Evolutionary conservation across 2,797 vertebrate genomes (phyloP).

Genomic region (Eulemur rubriventer): DNA sequence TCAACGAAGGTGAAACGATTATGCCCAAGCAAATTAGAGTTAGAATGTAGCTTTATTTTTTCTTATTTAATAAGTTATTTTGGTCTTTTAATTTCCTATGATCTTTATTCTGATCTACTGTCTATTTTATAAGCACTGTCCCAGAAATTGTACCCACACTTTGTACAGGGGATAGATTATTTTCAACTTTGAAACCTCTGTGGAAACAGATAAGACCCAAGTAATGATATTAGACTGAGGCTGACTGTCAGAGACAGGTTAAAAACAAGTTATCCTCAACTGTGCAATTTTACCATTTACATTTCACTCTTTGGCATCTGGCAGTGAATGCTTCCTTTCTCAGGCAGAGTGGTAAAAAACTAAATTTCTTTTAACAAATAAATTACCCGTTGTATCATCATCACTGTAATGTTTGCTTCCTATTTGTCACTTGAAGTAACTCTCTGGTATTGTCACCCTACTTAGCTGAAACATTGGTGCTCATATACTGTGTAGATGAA

Average conservation of each 20-base stretch:
- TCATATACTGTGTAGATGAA: not conserved
- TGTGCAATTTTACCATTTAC: slow-evolving; percentile 18
- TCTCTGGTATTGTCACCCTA: not conserved
- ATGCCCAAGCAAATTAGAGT: not conserved
- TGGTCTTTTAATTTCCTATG: not conserved
- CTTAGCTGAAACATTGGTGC: not conserved
- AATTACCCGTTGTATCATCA: not conserved
- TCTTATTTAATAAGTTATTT: not conserved
- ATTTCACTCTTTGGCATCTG: not conserved
- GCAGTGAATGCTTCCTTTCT: not conserved
- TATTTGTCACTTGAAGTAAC: not conserved
- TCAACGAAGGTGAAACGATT: slow-evolving; percentile 34
- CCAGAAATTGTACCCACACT: not conserved
- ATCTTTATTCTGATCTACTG: not conserved
- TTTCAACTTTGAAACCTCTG: slow-evolving; percentile 27
- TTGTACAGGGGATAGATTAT: not conserved
- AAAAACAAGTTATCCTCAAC: not conserved
- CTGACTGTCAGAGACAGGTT: not conserved
- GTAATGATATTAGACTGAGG: not conserved
- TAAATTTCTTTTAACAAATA: not conserved
- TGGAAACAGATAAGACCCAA: slow-evolving; percentile 1
- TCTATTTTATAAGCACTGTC: not conserved
- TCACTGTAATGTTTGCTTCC: not conserved
- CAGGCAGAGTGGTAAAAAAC: not conserved
- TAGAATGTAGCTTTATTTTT: not conserved